A percentile compares a stretch with the other conserved stretches of the same genome.
These are phyloP conservation scores for Myotis yumanensis DNA, from an alignment of 2,113 vertebrate genomes.

Conservation along the genomic window DNA sequence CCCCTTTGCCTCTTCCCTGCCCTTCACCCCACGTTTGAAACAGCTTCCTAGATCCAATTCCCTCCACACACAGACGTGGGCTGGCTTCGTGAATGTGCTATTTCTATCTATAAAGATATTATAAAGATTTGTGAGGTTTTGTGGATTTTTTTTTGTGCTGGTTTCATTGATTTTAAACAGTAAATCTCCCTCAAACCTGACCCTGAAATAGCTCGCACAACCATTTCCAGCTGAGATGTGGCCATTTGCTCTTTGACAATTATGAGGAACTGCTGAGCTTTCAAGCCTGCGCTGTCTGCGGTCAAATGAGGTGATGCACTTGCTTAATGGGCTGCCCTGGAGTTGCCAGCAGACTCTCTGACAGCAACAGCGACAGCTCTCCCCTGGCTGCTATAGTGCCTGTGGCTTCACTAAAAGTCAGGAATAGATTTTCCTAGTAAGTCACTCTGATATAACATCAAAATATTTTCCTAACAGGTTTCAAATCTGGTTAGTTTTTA, in stretches of 20 bases:
- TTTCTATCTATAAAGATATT: background rate
- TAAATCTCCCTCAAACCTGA: background rate
- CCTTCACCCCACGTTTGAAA: background rate
- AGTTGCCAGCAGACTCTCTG: background rate
- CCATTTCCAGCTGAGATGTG: background rate
- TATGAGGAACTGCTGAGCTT: background rate
- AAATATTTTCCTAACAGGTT: background rate
- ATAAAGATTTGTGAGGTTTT: background rate
- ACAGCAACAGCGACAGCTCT: too few relatives aligned
- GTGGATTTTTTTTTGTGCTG: background rate
- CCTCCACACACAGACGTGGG: background rate
- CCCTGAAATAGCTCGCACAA: background rate
- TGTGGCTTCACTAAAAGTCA: background rate
- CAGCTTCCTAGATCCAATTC: background rate
- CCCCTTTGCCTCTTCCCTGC: background rate
- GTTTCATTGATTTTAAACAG: background rate
- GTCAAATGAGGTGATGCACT: background rate
- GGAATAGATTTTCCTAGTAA: background rate
- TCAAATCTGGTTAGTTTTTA: background rate
- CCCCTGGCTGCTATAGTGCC: background rate
- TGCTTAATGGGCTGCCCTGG: background rate
- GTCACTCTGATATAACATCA: background rate
- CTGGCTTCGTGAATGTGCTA: background rate
- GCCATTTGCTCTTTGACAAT: constrained; percentile 1
- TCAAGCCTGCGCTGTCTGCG: background rate